These are phyloP conservation scores for Acomys russatus DNA, from an alignment of 2,797 vertebrate genomes.

Conservation along the genomic window DNA sequence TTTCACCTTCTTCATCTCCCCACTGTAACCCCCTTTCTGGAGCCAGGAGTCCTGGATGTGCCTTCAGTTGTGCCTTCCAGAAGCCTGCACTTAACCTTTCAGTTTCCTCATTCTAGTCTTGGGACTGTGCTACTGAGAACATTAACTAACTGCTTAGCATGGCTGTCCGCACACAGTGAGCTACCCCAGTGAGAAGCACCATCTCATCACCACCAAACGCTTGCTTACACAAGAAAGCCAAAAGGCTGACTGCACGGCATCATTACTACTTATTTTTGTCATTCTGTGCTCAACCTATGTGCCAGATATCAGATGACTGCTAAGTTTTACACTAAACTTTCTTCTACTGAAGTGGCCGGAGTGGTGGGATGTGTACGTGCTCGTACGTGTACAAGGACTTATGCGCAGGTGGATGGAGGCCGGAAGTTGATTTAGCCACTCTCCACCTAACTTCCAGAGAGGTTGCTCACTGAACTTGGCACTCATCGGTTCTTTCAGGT, in stretches of 20 bases:
- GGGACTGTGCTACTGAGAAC: background rate
- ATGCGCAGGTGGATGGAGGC: background rate
- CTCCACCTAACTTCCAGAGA: background rate
- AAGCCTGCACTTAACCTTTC: background rate
- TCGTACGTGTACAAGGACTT: no score
- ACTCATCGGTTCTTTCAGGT: background rate
- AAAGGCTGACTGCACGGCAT: background rate
- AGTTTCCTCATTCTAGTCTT: background rate
- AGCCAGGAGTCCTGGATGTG: background rate
- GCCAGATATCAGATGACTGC: background rate
- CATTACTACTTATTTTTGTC: background rate
- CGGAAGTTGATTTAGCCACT: background rate
- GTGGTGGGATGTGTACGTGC: no score
- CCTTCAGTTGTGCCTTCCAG: background rate
- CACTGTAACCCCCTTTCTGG: background rate
- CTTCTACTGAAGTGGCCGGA: background rate
- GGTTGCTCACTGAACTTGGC: background rate
- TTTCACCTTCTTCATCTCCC: background rate
- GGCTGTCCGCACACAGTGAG: background rate
- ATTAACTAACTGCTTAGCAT: background rate
- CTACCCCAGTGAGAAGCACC: background rate
- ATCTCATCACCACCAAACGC: background rate
- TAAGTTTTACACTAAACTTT: background rate
- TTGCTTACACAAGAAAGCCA: background rate
- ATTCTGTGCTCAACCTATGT: background rate